phyloP scores from a whole-genome alignment of 2,888 invertebrate genomes.

The Baronia brevicornis region DNA sequence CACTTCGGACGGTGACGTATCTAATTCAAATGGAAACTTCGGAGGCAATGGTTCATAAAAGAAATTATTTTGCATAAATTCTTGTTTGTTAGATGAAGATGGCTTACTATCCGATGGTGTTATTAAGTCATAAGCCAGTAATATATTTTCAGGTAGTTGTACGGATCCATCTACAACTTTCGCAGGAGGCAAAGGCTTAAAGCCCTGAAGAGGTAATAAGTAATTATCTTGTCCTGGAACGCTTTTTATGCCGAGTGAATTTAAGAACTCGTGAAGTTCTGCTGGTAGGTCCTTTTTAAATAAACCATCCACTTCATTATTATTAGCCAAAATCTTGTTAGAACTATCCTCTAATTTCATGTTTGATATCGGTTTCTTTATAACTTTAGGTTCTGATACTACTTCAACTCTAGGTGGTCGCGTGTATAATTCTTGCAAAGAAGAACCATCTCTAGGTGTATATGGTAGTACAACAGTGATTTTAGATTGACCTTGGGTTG shows the following conservation, averaged over 20 bases:
- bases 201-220: conserved; percentile 59
- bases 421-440: conserved; percentile 79
- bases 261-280: conserved; percentile 57
- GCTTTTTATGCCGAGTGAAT: conserved; percentile 55
- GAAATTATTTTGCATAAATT: conserved; percentile 41
- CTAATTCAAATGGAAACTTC: conserved; percentile 53
- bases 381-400: conserved; percentile 47
- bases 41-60: conserved; percentile 56
- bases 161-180: conserved; percentile 53
- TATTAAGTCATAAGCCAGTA: conserved; percentile 58
- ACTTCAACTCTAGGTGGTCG: conserved; percentile 79
- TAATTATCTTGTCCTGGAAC: conserved; percentile 56
- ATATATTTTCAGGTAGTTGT: conserved; percentile 60
- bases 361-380: conserved; percentile 35
- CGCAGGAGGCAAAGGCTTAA: conserved; percentile 61
- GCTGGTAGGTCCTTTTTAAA: conserved; percentile 44
- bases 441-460: conserved; percentile 71
- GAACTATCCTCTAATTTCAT: conserved; percentile 31
- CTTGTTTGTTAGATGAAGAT: conserved; percentile 25
- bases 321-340: conserved; percentile 34
- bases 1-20: conserved; percentile 54
- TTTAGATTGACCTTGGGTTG: conserved; percentile 51
- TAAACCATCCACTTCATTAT: conserved; percentile 33
- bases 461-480: conserved; percentile 81
- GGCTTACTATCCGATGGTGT: conserved; percentile 38